phyloP scores from a whole-genome alignment of 2,113 vertebrate species.

The Zosterops borbonicus region DNA sequence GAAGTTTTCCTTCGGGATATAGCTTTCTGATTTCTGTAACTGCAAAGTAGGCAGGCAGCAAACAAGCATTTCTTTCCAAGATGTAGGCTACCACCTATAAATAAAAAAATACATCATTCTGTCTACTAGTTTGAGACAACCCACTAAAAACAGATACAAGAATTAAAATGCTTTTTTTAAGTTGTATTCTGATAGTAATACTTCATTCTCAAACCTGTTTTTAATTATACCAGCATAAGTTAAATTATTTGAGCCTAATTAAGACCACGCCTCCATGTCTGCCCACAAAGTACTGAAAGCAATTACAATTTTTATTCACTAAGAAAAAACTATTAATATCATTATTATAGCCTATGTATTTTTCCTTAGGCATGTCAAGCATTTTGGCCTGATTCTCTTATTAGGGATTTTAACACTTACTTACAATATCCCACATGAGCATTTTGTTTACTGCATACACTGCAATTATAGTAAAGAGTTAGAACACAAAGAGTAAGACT shows the following conservation, averaged over 20 bases:
- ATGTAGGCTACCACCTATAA: slow-evolving; percentile 95
- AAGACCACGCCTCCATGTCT: not conserved
- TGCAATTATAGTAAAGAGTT: not conserved
- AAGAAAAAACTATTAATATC: not conserved
- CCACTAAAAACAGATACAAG: not conserved
- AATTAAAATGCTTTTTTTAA: not conserved
- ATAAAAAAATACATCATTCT: not conserved
- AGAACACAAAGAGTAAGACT: not conserved
- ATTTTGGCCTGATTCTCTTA: not conserved
- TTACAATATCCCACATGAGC: not conserved
- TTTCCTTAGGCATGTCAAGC: not conserved
- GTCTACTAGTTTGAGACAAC: not conserved
- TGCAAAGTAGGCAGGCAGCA: slow-evolving; percentile 95
- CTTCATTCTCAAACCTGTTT: not conserved
- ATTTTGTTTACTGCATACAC: not conserved
- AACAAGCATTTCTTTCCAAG: slow-evolving; percentile 95
- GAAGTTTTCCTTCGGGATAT: slow-evolving; percentile 94
- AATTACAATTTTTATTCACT: not conserved
- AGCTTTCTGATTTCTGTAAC: slow-evolving; percentile 96
- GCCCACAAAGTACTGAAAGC: not conserved
- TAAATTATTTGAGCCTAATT: not conserved
- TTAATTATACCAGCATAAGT: not conserved
- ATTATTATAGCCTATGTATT: not conserved
- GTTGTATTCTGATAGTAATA: not conserved
- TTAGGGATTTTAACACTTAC: not conserved